phyloP scores from a whole-genome alignment of 2,797 vertebrate genomes.

The Cuculus canorus region DNA sequence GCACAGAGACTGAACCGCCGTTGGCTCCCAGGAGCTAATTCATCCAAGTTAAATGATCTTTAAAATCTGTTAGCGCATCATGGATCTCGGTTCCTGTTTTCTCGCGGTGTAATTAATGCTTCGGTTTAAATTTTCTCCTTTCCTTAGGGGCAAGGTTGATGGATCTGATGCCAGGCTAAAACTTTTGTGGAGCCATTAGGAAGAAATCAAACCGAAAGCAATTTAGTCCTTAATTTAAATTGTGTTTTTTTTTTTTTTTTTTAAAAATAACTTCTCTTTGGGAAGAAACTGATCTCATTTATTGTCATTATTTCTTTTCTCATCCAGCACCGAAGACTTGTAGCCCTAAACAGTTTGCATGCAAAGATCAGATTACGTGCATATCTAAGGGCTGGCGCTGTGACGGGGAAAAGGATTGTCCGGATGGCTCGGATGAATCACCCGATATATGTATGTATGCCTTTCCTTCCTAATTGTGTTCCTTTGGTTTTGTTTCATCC shows the following conservation, averaged over 20 bases:
- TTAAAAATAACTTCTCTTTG: conserved; percentile 20
- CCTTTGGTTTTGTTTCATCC: neutral
- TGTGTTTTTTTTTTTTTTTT: neutral
- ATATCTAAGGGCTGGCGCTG: conserved; percentile 99
- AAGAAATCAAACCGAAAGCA: conserved; percentile 1
- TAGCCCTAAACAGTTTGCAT: conserved; percentile 97
- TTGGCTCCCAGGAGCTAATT: conserved; percentile 55
- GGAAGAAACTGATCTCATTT: conserved; percentile 49
- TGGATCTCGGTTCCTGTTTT: conserved; percentile 9
- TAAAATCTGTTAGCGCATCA: conserved; percentile 50
- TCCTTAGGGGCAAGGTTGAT: conserved; percentile 50
- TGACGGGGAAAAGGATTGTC: conserved; percentile 97
- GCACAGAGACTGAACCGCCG: conserved; percentile 12
- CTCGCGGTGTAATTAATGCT: conserved; percentile 60
- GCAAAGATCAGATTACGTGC: conserved; percentile 95
- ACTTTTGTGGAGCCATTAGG: conserved; percentile 15
- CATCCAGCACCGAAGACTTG: conserved; percentile 90
- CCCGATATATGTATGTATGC: conserved; percentile 93
- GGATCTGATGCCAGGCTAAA: conserved; percentile 4
- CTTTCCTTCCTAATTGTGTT: neutral
- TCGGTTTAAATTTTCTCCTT: conserved; percentile 39
- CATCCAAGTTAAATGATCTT: conserved; percentile 66
- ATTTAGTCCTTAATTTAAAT: conserved; percentile 27
- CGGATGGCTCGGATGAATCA: conserved; percentile 95
- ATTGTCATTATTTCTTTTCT: conserved; percentile 28